Percentiles rank a stretch among this genome's conserved stretches.
phyloP scores from a whole-genome alignment of 2,113 vertebrate species.

The Sitta europaea region DNA sequence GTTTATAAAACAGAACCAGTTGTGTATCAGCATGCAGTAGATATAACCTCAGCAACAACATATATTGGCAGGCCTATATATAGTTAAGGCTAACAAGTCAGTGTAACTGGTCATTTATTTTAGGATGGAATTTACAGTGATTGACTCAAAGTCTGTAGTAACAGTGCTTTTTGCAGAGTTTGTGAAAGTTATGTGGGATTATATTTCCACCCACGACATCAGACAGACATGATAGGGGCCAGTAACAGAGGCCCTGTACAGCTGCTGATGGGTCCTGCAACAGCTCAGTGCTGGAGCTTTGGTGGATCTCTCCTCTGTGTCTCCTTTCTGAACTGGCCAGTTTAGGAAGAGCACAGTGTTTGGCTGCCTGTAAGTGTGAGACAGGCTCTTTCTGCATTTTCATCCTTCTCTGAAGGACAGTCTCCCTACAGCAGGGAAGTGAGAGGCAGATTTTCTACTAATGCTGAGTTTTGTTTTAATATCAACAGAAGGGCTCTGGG shows the following conservation, averaged over 20 bases:
- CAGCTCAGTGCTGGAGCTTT: not conserved
- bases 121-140: not conserved
- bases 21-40: not conserved
- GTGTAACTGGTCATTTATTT: not conserved
- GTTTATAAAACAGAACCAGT: not conserved
- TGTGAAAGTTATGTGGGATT: not conserved
- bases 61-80: not conserved
- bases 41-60: not conserved
- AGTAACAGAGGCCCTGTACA: not conserved
- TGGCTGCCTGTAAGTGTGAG: not conserved
- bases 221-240: not conserved
- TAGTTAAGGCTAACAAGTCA: not conserved
- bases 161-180: not conserved
- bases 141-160: not conserved
- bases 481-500: not conserved
- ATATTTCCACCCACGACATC: not conserved
- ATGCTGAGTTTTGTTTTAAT: not conserved
- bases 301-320: not conserved
- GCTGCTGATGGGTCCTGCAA: not conserved
- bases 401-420: not conserved
- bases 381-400: not conserved
- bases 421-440: not conserved
- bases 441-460: not conserved
- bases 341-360: not conserved
- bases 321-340: not conserved